Evolutionary conservation across 1,140 invertebrate species (phyloP).

Genomic region (Tigriopus japonicus): DNA sequence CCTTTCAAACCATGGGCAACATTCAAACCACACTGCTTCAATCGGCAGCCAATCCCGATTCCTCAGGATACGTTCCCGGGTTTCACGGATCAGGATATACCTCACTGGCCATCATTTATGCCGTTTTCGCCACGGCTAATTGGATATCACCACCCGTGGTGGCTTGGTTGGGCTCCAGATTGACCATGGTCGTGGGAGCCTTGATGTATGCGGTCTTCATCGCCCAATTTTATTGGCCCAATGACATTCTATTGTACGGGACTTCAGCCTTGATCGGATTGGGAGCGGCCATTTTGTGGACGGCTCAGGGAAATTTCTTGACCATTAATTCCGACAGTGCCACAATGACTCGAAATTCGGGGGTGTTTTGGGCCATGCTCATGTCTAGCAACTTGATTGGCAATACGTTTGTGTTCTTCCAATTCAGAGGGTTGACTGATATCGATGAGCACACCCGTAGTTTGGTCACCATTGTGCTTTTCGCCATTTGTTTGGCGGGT

Average conservation of each 20-base stretch:
- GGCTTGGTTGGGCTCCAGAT: slow-evolving; percentile 53
- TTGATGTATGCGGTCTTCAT: slow-evolving; percentile 41
- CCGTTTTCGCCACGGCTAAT: slow-evolving; percentile 65
- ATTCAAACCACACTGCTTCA: slow-evolving; percentile 3
- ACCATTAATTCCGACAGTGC: slow-evolving; percentile 65
- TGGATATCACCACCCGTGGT: slow-evolving; percentile 73
- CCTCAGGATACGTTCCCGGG: neutral
- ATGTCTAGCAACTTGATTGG: slow-evolving; percentile 78
- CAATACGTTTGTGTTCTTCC: slow-evolving; percentile 79
- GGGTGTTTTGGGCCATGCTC: slow-evolving; percentile 86
- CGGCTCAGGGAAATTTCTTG: slow-evolving; percentile 58
- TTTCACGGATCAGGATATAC: neutral
- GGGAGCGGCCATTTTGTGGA: slow-evolving; percentile 75
- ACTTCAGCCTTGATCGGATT: slow-evolving; percentile 65
- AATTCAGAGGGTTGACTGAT: slow-evolving; percentile 55
- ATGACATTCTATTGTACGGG: slow-evolving; percentile 56
- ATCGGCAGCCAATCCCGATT: neutral
- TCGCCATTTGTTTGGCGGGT: slow-evolving; percentile 42
- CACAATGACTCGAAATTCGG: slow-evolving; percentile 79
- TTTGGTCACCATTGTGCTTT: slow-evolving; percentile 57
- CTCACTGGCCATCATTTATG: slow-evolving; percentile 65
- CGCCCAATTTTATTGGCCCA: slow-evolving; percentile 55
- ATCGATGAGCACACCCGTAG: slow-evolving; percentile 39
- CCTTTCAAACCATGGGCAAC: slow-evolving; percentile 3
- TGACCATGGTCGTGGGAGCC: slow-evolving; percentile 63